Base-by-base conservation (phyloP, 2,888 invertebrate species). In the Aphelenchoides bicaudatus region DNA sequence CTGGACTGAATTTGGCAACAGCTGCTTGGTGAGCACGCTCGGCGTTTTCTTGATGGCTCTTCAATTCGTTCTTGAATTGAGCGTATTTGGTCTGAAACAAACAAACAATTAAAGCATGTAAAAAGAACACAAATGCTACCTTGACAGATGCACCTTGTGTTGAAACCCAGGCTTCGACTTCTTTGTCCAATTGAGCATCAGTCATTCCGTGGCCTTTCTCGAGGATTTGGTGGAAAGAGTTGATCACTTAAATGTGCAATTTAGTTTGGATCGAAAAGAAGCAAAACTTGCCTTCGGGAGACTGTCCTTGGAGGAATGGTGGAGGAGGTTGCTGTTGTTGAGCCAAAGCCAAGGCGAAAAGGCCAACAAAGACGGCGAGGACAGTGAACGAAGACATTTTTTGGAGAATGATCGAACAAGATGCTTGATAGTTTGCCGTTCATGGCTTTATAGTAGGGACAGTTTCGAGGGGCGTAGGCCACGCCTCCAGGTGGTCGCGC, bases 11-110 rank as follows among this genome's bases (percentile, higher is more conserved):
- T 27, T 53, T 56, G 54, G 67, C 65, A 38, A 75, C 47, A 39
- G 65, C 72, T 19, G 63, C 66, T 16, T 65, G 38, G 53, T 76
- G 75, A 28, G 74, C 74, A 13, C 61, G 61, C 58, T 76, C 71
- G 28, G 72, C 74, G 46, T 67, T 59, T 16, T 56, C 49, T 56
- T 71, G 62, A 30, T 65, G 65, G 58, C 51, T 46, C 56, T 70
- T 67, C 61, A 66, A 54, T 52, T 68, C 66, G 29, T 52, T 52
- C 56, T 74, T 68, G 72, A 74, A 74, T n/a, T 55, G 48, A 46
- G 59, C 64, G 63, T 67, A 74, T 46, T 72, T 68, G 54, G 63
- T 56, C 72, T 71, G 55, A 57, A 66, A 65, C 25, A 16, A 13
- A 37, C 10, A 29, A 51, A 5, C 10, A 16, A 21, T 23, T 8